A percentile compares a stretch with the other conserved stretches of the same genome.
Conservation (phyloP, 2,888 invertebrate genomes). For the Pteria penguin region DNA sequence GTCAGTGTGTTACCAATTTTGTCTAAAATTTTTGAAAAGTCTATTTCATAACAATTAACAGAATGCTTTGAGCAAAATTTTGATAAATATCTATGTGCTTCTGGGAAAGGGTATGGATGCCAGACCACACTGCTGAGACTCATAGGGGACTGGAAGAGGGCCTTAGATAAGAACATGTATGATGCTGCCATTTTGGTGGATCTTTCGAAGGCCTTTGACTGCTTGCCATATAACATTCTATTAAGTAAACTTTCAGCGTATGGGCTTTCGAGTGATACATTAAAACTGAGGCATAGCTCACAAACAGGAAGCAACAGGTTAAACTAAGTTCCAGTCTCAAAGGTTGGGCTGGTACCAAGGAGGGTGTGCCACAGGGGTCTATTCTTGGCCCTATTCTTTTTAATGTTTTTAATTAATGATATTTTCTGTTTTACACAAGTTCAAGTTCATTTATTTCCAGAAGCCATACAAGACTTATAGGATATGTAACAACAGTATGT, state of each 20-base stretch:
- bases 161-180: slow-evolving; percentile 34
- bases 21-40: neutral
- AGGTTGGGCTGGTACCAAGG: neutral
- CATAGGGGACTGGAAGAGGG: slow-evolving; percentile 44
- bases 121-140: slow-evolving; percentile 33
- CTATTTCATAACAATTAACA: slow-evolving; percentile 18
- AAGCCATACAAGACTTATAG: no score
- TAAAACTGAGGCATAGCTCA: neutral
- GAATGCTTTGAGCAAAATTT: slow-evolving; percentile 32
- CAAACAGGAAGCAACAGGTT: neutral
- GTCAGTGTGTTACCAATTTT: neutral
- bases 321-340: neutral
- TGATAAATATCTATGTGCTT: slow-evolving; percentile 33
- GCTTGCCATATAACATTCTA: slow-evolving; percentile 40
- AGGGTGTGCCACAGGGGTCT: no score
- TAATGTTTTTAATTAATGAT: no score
- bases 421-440: no score
- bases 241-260: slow-evolving; percentile 42
- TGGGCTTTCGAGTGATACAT: slow-evolving; percentile 19
- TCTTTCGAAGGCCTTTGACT: slow-evolving; percentile 48
- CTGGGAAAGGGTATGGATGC: slow-evolving; percentile 40
- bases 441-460: no score
- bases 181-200: slow-evolving; percentile 45
- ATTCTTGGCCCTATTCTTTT: no score
- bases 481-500: no score